phyloP scores from a whole-genome alignment of 2,888 invertebrate species.

The Nebria salina region DNA sequence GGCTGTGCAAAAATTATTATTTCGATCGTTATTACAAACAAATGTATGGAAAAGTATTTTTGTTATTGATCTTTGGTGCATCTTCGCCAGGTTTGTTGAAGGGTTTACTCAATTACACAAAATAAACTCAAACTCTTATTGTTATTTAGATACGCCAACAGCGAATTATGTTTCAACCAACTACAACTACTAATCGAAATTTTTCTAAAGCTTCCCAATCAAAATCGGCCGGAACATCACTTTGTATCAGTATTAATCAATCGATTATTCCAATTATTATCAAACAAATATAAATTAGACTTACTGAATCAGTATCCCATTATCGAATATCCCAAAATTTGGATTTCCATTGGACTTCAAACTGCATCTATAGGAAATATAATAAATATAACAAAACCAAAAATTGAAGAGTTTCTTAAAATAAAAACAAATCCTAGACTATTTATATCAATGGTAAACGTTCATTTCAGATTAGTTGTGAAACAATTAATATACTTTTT shows the following conservation, averaged over 20 bases:
- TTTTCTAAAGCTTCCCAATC: slow-evolving; percentile 2
- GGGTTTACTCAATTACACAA: not conserved
- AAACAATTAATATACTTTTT: slow-evolving; percentile 12
- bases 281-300: slow-evolving; percentile 28
- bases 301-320: slow-evolving; percentile 11
- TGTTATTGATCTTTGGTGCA: slow-evolving; percentile 24
- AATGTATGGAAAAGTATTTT: slow-evolving; percentile 27
- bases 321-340: slow-evolving; percentile 19
- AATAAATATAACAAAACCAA: slow-evolving; percentile 10
- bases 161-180: slow-evolving; percentile 30
- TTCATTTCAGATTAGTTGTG: not conserved
- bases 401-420: slow-evolving; percentile 18
- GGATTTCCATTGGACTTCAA: slow-evolving; percentile 24
- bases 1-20: slow-evolving; percentile 21
- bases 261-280: slow-evolving; percentile 23
- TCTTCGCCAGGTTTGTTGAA: slow-evolving; percentile 25
- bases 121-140: not conserved
- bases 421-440: not conserved
- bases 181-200: slow-evolving; percentile 25
- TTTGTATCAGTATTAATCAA: slow-evolving; percentile 13
- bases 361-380: not conserved
- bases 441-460: slow-evolving; percentile 20
- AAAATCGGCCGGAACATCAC: not conserved
- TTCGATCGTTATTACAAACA: slow-evolving; percentile 20
- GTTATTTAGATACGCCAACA: slow-evolving; percentile 18